Conservation (phyloP, 2,797 vertebrate species). For the Falco novaeseelandiae region DNA sequence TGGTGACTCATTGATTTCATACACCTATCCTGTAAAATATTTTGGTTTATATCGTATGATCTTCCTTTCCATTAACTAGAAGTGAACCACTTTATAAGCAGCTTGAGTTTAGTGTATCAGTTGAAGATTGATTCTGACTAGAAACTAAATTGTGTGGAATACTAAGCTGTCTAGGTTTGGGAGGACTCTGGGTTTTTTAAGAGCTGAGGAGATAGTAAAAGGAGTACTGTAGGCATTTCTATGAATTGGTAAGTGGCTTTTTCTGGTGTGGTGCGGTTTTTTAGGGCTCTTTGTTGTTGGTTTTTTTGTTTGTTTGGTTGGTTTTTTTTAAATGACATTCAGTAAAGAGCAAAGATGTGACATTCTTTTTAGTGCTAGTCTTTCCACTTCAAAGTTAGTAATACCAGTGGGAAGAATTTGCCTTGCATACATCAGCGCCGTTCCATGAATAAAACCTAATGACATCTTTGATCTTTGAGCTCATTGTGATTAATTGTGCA, state of each 20-base stretch:
- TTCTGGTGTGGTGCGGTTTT: background rate
- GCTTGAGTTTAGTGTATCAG: background rate
- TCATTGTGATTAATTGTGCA: background rate
- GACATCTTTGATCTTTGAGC: background rate
- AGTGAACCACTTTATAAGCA: background rate
- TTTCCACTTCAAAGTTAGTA: background rate
- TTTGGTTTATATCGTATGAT: constrained; percentile 12
- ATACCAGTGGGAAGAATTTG: background rate
- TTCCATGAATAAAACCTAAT: background rate
- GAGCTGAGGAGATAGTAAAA: background rate
- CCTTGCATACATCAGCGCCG: background rate
- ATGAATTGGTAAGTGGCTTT: background rate
- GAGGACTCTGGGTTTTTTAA: background rate
- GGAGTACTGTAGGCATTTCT: background rate
- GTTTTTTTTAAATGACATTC: background rate
- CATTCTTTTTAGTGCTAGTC: background rate
- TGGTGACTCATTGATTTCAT: constrained; percentile 6
- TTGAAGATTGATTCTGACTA: background rate
- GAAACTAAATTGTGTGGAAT: background rate
- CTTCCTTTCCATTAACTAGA: constrained; percentile 30
- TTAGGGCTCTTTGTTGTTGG: no score
- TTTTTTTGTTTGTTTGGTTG: background rate
- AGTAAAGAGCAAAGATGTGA: background rate
- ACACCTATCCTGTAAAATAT: background rate
- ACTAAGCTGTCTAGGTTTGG: background rate